Evolutionary conservation across 2,797 vertebrate species (phyloP), one percentile per base, ranked within the genome.

Genomic region (Zalophus californianus): DNA sequence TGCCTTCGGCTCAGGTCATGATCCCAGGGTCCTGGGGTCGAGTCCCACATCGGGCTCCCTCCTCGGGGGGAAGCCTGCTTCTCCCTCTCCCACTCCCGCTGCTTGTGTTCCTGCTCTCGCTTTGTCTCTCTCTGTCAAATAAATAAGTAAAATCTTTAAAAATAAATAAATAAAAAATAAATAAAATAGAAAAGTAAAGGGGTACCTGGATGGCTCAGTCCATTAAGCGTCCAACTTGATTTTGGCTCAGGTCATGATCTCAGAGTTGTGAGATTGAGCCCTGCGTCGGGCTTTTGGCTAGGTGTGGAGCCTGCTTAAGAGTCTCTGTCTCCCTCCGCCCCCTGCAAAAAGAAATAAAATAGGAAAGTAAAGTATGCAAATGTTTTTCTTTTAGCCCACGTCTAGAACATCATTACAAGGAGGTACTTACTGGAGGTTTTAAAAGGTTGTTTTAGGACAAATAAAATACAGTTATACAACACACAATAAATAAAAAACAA

Each of bases 381-480:
- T 90, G 18, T 90, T 73, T 87, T 88, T 80, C 29, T 94, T 87
- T 89, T 48, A 88, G 41, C 70, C 21, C 23, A 68, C 66, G 52
- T 78, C 48, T 48, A 84, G n/a, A 90, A 21, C 29, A 62, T 7
- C 73, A 13, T 94, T 73, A 79, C 7, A 35, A 84, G 52, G 27
- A 88, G 25, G 6, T 72, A 58, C 27, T 86, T 80, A 68, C 3
- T 66, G 23, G 29, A 88, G 5, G 58, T 97, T 93, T 60, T 56
- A 58, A 82, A 94, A 90, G 3, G 0, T 50, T 86, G 41, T 86
- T 80, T 95, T 88, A 44, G 41, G 16, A 75, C 60, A 90, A 77
- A 82, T 82, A 96, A 93, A 93, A 64, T 85, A n/a, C 7, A 72
- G 32, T 89, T 94, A 21, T 50, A 5, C 6, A 73, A 54, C n/a